Conservation (phyloP, 2,797 vertebrate genomes). For the Melanogrammus aeglefinus region DNA sequence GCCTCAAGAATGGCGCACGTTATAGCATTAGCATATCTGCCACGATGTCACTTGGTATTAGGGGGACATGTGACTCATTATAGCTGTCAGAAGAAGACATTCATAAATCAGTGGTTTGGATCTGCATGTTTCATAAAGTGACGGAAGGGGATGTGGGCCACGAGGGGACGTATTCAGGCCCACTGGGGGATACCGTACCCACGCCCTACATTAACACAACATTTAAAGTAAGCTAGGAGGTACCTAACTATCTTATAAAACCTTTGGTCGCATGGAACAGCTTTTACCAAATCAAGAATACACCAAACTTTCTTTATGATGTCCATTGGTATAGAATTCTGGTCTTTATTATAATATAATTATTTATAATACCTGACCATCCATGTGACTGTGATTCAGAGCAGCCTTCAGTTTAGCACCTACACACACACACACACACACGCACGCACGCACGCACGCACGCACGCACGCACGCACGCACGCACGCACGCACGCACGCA, state of each 20-base stretch:
- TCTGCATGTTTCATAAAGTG: background rate
- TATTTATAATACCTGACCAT: conserved; percentile 21
- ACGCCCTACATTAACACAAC: too few relatives aligned
- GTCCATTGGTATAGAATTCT: background rate
- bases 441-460: conserved; percentile 25
- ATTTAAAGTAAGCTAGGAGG: too few relatives aligned
- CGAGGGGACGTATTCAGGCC: background rate
- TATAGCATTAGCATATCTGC: conserved; percentile 22
- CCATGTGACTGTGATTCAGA: conserved; percentile 38
- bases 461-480: conserved; percentile 6
- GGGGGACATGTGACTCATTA: background rate
- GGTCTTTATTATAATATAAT: conserved; percentile 8
- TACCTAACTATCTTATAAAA: background rate
- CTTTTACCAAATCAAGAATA: background rate
- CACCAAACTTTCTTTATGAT: background rate
- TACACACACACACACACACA: background rate
- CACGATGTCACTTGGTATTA: background rate
- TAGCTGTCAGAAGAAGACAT: too few relatives aligned
- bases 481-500: conserved; percentile 5
- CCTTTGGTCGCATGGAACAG: background rate
- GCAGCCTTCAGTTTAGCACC: background rate
- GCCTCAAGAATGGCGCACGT: conserved; percentile 36
- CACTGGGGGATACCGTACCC: too few relatives aligned
- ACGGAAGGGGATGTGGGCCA: background rate
- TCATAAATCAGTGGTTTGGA: too few relatives aligned